A percentile compares a stretch with the other conserved stretches of the same genome.
Conservation (phyloP, 2,113 vertebrate genomes). For the Damaliscus lunatus region DNA sequence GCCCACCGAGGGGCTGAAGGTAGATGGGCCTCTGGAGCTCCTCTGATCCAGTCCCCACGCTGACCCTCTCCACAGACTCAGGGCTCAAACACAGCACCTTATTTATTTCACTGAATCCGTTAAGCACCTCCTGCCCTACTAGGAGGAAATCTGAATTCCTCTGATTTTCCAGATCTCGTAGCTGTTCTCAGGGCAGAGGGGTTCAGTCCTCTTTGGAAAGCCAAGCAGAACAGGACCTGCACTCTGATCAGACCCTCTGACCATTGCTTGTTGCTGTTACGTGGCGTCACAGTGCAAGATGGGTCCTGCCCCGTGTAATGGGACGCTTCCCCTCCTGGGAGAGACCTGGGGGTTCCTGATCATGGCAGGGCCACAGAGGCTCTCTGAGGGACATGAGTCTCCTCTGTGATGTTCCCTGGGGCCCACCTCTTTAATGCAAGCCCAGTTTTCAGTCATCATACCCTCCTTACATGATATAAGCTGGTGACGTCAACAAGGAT, state of each 20-base stretch:
- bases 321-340: not conserved
- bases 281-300: not conserved
- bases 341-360: not conserved
- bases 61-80: not conserved
- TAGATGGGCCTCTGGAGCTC: not conserved
- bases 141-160: not conserved
- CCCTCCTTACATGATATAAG: fast-evolving
- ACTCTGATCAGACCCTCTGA: not conserved
- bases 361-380: not conserved
- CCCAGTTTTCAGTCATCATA: not conserved
- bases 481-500: not conserved
- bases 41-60: not conserved
- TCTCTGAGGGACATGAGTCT: not conserved
- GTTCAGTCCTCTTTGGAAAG: not conserved
- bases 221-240: not conserved
- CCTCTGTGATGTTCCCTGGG: not conserved
- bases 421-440: not conserved
- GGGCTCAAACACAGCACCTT: not conserved
- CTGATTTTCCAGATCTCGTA: not conserved
- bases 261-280: not conserved
- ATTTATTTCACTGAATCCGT: not conserved
- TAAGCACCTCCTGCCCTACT: not conserved
- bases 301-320: not conserved
- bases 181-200: not conserved
- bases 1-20: not conserved